Evolutionary conservation across 2,888 invertebrate genomes (phyloP).

Genomic region (Troilus luridus): DNA sequence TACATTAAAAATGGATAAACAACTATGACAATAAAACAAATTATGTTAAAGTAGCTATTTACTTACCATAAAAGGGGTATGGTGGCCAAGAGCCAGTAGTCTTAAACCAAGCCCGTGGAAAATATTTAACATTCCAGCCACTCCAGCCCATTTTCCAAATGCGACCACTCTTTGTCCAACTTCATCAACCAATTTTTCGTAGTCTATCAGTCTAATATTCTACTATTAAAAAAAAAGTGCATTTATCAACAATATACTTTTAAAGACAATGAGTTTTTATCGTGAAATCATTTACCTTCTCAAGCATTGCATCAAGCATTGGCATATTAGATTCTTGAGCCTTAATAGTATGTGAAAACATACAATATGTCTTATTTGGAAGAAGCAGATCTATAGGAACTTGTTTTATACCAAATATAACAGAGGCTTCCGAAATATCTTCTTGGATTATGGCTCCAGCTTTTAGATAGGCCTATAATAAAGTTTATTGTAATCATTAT

Average conservation of each 20-base stretch:
- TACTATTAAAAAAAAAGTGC: constrained; percentile 67
- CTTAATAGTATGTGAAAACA: constrained; percentile 99
- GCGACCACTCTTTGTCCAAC: constrained; percentile 94
- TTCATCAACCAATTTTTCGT: constrained; percentile 94
- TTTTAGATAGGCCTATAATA: constrained; percentile 84
- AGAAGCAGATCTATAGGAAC: constrained; percentile 89
- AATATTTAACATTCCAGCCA: constrained; percentile 99
- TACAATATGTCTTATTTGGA: constrained; percentile 97
- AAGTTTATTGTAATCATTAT: background rate
- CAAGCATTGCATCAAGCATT: constrained; percentile 93
- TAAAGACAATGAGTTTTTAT: constrained; percentile 6
- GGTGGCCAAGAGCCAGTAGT: constrained; percentile 95
- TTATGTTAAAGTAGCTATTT: background rate
- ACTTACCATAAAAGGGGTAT: constrained; percentile 97
- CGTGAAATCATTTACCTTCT: constrained; percentile 76
- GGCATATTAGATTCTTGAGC: constrained; percentile 99
- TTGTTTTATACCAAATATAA: constrained; percentile 98
- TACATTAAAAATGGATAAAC: background rate
- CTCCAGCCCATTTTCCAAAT: constrained; percentile 98
- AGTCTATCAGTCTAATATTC: constrained; percentile 97
- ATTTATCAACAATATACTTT: constrained; percentile 39
- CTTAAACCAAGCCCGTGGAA: constrained; percentile 96
- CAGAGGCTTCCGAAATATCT: constrained; percentile 95
- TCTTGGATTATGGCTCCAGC: constrained; percentile 95
- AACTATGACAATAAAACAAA: background rate